Percentiles rank a stretch among this genome's conserved stretches.
Conservation (phyloP, 2,113 vertebrate species). For the Atractosteus spatula region DNA sequence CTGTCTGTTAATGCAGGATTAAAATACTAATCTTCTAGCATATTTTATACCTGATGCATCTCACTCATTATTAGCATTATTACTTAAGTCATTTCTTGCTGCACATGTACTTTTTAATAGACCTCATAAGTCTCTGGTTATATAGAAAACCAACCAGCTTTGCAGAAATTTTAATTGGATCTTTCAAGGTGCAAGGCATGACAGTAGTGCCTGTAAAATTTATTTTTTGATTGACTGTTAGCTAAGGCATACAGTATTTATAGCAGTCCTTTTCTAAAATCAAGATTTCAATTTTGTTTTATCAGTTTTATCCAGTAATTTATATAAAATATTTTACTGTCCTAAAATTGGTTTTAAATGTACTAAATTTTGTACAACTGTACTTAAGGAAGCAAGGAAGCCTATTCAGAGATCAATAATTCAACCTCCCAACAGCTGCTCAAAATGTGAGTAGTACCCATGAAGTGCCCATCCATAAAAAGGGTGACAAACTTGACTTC, state of each 20-base stretch:
- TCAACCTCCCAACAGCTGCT: too few relatives aligned
- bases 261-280: not conserved
- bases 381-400: too few relatives aligned
- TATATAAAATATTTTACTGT: not conserved
- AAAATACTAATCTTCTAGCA: not conserved
- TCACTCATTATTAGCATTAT: not conserved
- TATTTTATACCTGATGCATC: not conserved
- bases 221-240: constrained; percentile 43
- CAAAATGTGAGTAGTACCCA: too few relatives aligned
- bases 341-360: too few relatives aligned
- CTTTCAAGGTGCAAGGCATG: constrained; percentile 56
- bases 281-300: not conserved
- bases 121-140: constrained; percentile 41
- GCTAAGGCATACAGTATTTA: constrained; percentile 16
- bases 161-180: constrained; percentile 57
- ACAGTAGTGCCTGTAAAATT: constrained; percentile 55
- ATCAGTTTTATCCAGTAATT: not conserved
- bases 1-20: not conserved
- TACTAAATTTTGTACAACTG: too few relatives aligned
- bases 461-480: too few relatives aligned
- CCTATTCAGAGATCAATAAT: too few relatives aligned
- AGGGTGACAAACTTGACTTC: too few relatives aligned
- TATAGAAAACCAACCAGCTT: constrained; percentile 41
- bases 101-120: constrained; percentile 6
- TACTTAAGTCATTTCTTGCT: not conserved